Evolutionary conservation across 2,113 vertebrate genomes (phyloP).

Genomic region (Stigmatopora argus): DNA sequence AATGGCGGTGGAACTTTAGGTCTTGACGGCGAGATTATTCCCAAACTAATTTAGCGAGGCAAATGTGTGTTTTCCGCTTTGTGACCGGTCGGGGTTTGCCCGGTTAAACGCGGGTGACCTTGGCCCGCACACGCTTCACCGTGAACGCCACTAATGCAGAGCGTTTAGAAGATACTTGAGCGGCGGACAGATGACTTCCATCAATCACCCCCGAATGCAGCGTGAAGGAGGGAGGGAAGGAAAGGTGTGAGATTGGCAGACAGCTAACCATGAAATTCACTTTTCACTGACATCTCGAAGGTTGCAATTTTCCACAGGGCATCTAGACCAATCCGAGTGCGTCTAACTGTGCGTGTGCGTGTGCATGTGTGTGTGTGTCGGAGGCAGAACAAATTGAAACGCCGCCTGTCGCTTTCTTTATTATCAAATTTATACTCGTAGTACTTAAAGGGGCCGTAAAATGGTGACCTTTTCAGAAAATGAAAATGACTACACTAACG

Average conservation of each 20-base stretch:
- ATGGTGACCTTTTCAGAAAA: too few relatives aligned
- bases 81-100: not conserved
- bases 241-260: constrained; percentile 59
- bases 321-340: not conserved
- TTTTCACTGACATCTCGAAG: constrained; percentile 44
- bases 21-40: too few relatives aligned
- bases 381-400: too few relatives aligned
- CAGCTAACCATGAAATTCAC: constrained; percentile 66
- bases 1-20: too few relatives aligned
- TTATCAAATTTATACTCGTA: too few relatives aligned
- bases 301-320: constrained; percentile 47
- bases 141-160: constrained; percentile 42
- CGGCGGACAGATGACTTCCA: constrained; percentile 44
- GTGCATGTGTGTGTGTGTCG: not conserved
- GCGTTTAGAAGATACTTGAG: constrained; percentile 9
- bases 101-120: constrained; percentile 42
- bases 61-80: not conserved
- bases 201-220: constrained; percentile 58
- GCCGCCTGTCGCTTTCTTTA: too few relatives aligned
- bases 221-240: constrained; percentile 44
- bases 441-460: too few relatives aligned
- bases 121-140: constrained; percentile 19
- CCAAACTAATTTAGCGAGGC: too few relatives aligned
- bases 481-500: too few relatives aligned
- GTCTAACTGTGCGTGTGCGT: not conserved